Evolutionary conservation across 2,888 invertebrate genomes (phyloP).

Genomic region (Drosophila kuntzei): DNA sequence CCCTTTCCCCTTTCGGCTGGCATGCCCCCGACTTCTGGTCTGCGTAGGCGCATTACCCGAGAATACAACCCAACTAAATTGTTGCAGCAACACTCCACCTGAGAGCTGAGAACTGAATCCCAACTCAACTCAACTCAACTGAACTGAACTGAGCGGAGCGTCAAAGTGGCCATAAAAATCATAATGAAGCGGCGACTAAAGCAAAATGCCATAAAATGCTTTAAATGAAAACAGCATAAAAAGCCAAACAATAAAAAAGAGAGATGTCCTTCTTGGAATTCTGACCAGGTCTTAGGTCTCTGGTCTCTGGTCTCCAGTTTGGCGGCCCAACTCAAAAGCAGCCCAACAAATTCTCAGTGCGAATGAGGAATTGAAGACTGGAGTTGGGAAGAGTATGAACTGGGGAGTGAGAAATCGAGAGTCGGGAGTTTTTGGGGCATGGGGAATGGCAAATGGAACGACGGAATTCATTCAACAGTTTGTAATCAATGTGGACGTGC

Average conservation of each 20-base stretch:
- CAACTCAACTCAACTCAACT: not conserved
- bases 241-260: slow-evolving; percentile 44
- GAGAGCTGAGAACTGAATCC: slow-evolving; percentile 28
- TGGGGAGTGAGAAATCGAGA: not conserved
- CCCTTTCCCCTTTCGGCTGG: not conserved
- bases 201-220: slow-evolving; percentile 78
- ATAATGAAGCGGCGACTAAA: slow-evolving; percentile 80
- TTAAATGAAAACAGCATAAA: slow-evolving; percentile 75
- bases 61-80: slow-evolving; percentile 6
- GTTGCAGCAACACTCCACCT: slow-evolving; percentile 50
- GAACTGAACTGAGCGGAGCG: slow-evolving; percentile 21
- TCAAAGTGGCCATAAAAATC: slow-evolving; percentile 79
- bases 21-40: not conserved
- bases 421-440: slow-evolving; percentile 1
- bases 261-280: slow-evolving; percentile 77
- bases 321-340: slow-evolving; percentile 54
- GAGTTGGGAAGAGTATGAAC: no score
- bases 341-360: slow-evolving; percentile 40
- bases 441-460: slow-evolving; percentile 34
- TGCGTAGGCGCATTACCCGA: slow-evolving; percentile 47
- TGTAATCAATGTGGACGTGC: slow-evolving; percentile 73
- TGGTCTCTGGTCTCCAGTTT: slow-evolving; percentile 3
- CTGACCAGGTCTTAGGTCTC: slow-evolving; percentile 48
- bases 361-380: slow-evolving; percentile 23
- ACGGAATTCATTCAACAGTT: slow-evolving; percentile 79